Evolutionary conservation across 2,113 vertebrate genomes (phyloP).

Genomic region (Morone chrysops): DNA sequence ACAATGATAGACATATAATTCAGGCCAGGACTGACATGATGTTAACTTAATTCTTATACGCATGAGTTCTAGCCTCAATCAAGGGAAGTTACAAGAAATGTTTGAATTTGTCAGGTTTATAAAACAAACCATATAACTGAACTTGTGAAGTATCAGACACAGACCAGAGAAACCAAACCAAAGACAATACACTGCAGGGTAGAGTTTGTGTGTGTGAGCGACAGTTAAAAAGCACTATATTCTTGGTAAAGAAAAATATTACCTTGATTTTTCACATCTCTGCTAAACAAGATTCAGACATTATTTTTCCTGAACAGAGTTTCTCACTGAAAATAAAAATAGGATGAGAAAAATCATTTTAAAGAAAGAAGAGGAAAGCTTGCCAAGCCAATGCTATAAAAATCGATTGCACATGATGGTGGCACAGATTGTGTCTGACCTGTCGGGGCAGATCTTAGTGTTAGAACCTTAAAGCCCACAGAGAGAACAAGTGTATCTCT

Average conservation of each 20-base stretch:
- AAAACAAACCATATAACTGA: neutral
- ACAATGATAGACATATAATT: neutral
- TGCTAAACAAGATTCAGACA: neutral
- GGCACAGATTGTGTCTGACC: slow-evolving; percentile 44
- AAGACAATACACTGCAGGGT: neutral
- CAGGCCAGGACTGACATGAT: neutral
- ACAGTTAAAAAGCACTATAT: neutral
- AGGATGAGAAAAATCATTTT: neutral
- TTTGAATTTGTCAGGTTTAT: neutral
- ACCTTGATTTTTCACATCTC: neutral
- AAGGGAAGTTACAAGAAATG: neutral
- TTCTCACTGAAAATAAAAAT: slow-evolving; percentile 6
- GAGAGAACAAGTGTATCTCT: slow-evolving; percentile 3
- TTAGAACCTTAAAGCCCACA: slow-evolving; percentile 23
- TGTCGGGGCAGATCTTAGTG: slow-evolving; percentile 25
- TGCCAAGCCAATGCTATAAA: slow-evolving; percentile 9
- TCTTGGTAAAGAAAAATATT: neutral
- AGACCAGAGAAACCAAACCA: neutral
- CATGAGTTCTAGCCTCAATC: neutral
- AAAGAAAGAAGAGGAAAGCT: slow-evolving; percentile 13
- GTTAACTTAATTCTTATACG: neutral
- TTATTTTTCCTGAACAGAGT: slow-evolving; percentile 3
- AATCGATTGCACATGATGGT: slow-evolving; percentile 29
- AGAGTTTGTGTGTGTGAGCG: neutral
- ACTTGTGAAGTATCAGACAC: neutral